Conservation (phyloP, 2,113 vertebrate genomes). For the Spizaetus ornatus region DNA sequence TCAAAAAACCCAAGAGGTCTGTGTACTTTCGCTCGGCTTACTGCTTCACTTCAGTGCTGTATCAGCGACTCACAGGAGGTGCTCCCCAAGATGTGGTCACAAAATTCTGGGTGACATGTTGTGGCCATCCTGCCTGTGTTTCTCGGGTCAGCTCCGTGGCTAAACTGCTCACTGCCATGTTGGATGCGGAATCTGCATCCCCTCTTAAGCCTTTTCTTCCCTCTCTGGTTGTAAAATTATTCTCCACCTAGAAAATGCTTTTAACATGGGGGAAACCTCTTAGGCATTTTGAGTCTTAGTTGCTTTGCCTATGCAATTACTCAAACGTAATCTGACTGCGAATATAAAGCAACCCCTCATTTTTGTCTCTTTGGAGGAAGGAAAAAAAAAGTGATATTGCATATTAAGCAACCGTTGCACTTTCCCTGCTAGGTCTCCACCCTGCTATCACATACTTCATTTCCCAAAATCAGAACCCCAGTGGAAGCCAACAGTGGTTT, state of each 20-base stretch:
- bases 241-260: neutral
- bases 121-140: neutral
- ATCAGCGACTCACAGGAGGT: neutral
- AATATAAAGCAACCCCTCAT: neutral
- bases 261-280: neutral
- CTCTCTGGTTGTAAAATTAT: neutral
- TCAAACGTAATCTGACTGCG: neutral
- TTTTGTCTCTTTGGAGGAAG: neutral
- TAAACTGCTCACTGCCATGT: neutral
- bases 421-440: neutral
- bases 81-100: neutral
- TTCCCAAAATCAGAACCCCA: neutral
- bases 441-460: neutral
- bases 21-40: neutral
- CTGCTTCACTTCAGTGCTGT: neutral
- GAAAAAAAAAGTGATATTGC: neutral
- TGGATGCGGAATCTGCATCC: neutral
- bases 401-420: neutral
- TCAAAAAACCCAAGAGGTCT: neutral
- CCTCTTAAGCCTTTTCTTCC: neutral
- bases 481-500: neutral
- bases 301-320: neutral
- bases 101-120: neutral
- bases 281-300: neutral
- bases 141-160: accelerated